phyloP scores from a whole-genome alignment of 2,888 invertebrate genomes.

The Tinea semifulvella region DNA sequence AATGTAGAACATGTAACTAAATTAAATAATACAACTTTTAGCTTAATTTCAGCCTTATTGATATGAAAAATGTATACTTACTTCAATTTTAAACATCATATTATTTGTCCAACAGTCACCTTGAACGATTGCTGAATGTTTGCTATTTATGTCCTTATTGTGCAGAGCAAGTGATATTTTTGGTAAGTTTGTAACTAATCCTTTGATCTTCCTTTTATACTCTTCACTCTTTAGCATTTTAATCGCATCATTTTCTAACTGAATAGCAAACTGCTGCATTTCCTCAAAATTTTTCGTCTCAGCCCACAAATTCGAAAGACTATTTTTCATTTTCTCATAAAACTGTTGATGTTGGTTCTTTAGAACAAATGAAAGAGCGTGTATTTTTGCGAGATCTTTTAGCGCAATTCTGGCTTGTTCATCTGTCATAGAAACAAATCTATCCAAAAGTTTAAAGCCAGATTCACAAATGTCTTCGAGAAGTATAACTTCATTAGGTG shows the following conservation, averaged over 20 bases:
- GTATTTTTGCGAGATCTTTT: constrained; percentile 31
- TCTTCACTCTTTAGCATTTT: background rate
- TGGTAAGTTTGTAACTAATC: background rate
- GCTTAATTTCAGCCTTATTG: no score
- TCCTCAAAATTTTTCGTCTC: background rate
- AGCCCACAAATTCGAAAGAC: constrained; percentile 23
- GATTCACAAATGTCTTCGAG: constrained; percentile 32
- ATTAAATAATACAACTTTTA: no score
- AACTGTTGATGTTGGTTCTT: constrained; percentile 29
- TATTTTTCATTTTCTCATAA: constrained; percentile 21
- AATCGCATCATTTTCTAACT: background rate
- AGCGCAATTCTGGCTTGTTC: constrained; percentile 28
- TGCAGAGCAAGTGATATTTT: background rate
- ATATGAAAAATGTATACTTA: constrained; percentile 18
- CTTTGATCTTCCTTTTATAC: background rate
- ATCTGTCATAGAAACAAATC: constrained; percentile 26
- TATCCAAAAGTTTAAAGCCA: constrained; percentile 29
- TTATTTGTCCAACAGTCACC: constrained; percentile 41
- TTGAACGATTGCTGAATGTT: constrained; percentile 29
- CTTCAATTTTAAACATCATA: constrained; percentile 31
- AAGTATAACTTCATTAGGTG: constrained; percentile 30
- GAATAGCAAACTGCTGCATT: background rate
- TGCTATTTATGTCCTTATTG: constrained; percentile 18
- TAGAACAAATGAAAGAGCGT: constrained; percentile 34
- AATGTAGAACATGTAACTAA: no score